Percentiles rank a stretch among this genome's conserved stretches.
Conservation (phyloP, 2,113 vertebrate genomes). For the Syrmaticus mikado region DNA sequence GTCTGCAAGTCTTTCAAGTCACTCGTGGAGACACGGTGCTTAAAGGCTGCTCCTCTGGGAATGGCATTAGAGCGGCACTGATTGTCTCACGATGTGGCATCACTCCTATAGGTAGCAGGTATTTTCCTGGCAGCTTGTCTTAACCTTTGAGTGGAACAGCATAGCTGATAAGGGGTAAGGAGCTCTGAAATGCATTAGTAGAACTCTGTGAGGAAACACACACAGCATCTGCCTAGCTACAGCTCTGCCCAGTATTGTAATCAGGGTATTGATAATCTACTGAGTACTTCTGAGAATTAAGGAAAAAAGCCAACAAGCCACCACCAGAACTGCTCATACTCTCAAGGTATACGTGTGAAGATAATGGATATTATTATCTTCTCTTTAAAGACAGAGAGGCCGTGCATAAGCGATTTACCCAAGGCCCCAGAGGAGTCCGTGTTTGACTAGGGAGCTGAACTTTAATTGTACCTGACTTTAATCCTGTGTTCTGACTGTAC, state of each 20-base stretch:
- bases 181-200: not conserved
- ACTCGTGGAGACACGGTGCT: constrained; percentile 32
- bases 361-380: constrained; percentile 56
- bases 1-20: constrained; percentile 40
- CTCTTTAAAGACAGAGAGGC: constrained; percentile 37
- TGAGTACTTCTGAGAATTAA: constrained; percentile 21
- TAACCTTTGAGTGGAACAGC: not conserved
- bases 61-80: not conserved
- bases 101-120: constrained; percentile 42
- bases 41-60: constrained; percentile 54
- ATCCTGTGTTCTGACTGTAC: constrained; percentile 47
- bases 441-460: constrained; percentile 59
- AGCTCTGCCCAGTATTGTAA: not conserved
- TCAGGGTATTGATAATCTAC: constrained; percentile 3
- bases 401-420: constrained; percentile 51
- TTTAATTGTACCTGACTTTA: constrained; percentile 62
- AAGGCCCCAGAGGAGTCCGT: constrained; percentile 44
- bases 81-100: constrained; percentile 52
- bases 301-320: not conserved
- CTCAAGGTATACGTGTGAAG: not conserved
- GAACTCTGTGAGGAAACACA: not conserved
- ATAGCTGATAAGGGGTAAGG: not conserved
- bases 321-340: not conserved
- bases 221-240: not conserved
- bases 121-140: constrained; percentile 35